A percentile compares a stretch with the other conserved stretches of the same genome.
Evolutionary conservation across 2,797 vertebrate genomes (phyloP).

Genomic region (Enteromius unitaeniatus): DNA sequence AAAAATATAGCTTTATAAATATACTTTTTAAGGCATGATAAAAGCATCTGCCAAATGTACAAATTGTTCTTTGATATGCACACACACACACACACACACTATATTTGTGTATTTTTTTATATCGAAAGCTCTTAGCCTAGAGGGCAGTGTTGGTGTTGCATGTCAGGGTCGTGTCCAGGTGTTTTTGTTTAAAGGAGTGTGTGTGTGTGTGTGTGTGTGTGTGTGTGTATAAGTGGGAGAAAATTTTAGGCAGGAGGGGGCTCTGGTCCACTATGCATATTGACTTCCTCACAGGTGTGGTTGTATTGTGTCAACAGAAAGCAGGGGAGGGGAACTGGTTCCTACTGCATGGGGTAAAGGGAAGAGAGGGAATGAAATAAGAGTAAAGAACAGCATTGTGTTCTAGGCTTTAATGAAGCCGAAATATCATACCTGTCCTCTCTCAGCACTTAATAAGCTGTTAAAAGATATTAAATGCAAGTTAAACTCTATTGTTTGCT

Average conservation of each 20-base stretch:
- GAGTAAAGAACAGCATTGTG: conserved; percentile 19
- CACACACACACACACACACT: too few relatives aligned
- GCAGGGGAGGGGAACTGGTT: conserved; percentile 56
- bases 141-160: conserved; percentile 39
- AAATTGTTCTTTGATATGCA: background rate
- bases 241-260: conserved; percentile 20
- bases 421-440: conserved; percentile 4
- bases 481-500: background rate
- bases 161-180: conserved; percentile 17
- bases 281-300: conserved; percentile 63
- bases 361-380: conserved; percentile 31
- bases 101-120: background rate
- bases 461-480: conserved; percentile 5
- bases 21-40: background rate
- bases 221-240: conserved; percentile 37
- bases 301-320: conserved; percentile 65
- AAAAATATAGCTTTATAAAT: background rate
- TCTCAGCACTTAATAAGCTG: background rate
- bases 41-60: background rate
- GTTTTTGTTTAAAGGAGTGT: conserved; percentile 23
- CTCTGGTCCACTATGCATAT: conserved; percentile 49
- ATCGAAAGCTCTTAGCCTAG: conserved; percentile 21
- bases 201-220: conserved; percentile 11
- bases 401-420: conserved; percentile 24
- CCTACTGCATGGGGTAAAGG: conserved; percentile 21